Base-by-base conservation (phyloP, 2,113 vertebrate genomes). In the Charadrius vociferus region DNA sequence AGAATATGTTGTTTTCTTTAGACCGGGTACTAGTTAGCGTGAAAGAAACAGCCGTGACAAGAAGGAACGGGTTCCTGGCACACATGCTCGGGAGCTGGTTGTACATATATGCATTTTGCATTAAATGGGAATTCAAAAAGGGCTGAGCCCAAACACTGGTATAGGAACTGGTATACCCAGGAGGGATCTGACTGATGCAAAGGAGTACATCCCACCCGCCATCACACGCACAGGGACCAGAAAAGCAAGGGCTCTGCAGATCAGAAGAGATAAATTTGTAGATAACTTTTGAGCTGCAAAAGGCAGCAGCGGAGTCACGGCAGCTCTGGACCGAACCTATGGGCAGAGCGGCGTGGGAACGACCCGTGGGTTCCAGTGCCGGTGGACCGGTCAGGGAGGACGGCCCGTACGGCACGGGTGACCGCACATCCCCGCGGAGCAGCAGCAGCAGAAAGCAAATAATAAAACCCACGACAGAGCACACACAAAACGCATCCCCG, bases 301-400 rank as follows among this genome's bases (percentile, higher is more conserved):
- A 86, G 7, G 2, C 4, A 23, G 27, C 36, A 49, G 53, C 10
- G 32, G 34, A 41, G 49, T 68, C 17, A 2, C 0, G 0, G 41
- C 14, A 0, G 49, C 49, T 50, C 49, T 11, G 22, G 49, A 50
- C 22, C 12, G 24, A 56, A 27, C 4, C 10, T 2, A 0, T 0
- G 15, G 47, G 56, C 29, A 37, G 56, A 52, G 59, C 50, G 5
- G 1, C 0, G 2, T 1, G 8, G 78, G 61, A 59, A 32, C 0
- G 7, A 13, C 12, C 70, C 1, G 0, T 16, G 15, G 0, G 3
- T 36, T 11, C 56, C 50, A 10, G 45, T 4, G n/a, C 56, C 3
- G 2, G 10, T 3, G 41, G n/a, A 12, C 14, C 5, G 7, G 16
- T 50, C 26, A 0, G 50, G 34, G 37, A 70, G 80, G 34, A 61